Evolutionary conservation across 2,797 vertebrate species (phyloP).

Genomic region (Anas bahamensis): DNA sequence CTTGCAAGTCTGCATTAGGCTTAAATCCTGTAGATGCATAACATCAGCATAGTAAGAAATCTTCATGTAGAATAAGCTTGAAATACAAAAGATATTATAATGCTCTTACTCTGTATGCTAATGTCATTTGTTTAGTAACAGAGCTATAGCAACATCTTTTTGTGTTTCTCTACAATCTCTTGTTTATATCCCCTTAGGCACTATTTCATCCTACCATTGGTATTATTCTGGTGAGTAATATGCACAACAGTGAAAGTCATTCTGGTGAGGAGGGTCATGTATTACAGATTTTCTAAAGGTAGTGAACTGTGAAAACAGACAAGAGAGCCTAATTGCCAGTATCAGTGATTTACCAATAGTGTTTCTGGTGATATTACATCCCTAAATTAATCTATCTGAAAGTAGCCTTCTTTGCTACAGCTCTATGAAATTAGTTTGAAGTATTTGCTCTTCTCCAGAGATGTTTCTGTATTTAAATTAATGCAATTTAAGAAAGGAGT

Average conservation of each 20-base stretch:
- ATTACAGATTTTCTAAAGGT: not conserved
- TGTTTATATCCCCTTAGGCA: not conserved
- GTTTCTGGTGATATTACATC: not conserved
- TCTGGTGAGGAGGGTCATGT: not conserved
- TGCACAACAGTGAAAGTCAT: not conserved
- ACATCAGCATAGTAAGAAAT: not conserved
- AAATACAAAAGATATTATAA: not conserved
- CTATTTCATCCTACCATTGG: not conserved
- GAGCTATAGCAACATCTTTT: not conserved
- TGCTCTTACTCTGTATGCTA: not conserved
- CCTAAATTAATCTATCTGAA: not conserved
- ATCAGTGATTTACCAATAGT: not conserved
- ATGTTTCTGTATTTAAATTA: not conserved
- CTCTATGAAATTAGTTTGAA: not conserved
- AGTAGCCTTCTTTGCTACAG: not conserved
- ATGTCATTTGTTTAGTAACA: not conserved
- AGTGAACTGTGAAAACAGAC: not conserved
- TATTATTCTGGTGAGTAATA: not conserved
- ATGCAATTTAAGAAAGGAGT: not conserved
- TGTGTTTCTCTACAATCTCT: not conserved
- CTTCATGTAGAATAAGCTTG: not conserved
- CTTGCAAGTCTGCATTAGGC: not conserved
- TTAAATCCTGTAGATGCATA: not conserved
- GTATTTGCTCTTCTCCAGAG: not conserved
- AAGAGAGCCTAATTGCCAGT: not conserved